Conservation (phyloP, 2,888 invertebrate species). For the Cheilosia urbana region DNA sequence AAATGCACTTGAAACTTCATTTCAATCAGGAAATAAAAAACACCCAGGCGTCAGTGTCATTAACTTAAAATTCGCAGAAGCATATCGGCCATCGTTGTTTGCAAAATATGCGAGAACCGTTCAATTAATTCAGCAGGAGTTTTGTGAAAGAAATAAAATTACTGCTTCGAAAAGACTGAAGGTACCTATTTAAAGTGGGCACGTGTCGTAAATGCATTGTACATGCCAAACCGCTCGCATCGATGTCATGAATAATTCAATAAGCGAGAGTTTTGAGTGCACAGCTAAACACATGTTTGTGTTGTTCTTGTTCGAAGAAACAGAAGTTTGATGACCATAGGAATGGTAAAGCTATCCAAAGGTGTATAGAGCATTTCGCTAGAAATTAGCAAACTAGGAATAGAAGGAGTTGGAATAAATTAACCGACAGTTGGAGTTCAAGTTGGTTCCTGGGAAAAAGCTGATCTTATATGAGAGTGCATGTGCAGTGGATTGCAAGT, state of each 20-base stretch:
- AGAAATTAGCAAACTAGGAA: neutral
- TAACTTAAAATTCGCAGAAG: slow-evolving; percentile 46
- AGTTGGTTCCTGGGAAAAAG: neutral
- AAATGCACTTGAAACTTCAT: neutral
- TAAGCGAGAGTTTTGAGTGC: neutral
- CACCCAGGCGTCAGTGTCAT: neutral
- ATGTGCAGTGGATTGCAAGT: too few species aligned
- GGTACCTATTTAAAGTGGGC: slow-evolving; percentile 57
- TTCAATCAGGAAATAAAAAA: slow-evolving; percentile 5
- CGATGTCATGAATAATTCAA: slow-evolving; percentile 66
- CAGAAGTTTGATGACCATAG: slow-evolving; percentile 39
- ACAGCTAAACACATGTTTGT: slow-evolving; percentile 33
- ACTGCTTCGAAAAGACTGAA: neutral
- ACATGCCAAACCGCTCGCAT: slow-evolving; percentile 40
- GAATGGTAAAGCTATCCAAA: neutral
- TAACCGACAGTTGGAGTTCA: too few species aligned
- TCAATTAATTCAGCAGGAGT: slow-evolving; percentile 45
- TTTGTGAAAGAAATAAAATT: slow-evolving; percentile 13
- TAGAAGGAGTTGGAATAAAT: neutral
- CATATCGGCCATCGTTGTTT: neutral
- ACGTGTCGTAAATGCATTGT: slow-evolving; percentile 67
- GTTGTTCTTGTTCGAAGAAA: neutral
- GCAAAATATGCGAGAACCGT: slow-evolving; percentile 11
- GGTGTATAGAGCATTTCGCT: neutral
- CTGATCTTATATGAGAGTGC: neutral